Evolutionary conservation across 1,140 invertebrate genomes (phyloP), one percentile per base, ranked within the genome.

Genomic region (Anagrus nilaparvatae): DNA sequence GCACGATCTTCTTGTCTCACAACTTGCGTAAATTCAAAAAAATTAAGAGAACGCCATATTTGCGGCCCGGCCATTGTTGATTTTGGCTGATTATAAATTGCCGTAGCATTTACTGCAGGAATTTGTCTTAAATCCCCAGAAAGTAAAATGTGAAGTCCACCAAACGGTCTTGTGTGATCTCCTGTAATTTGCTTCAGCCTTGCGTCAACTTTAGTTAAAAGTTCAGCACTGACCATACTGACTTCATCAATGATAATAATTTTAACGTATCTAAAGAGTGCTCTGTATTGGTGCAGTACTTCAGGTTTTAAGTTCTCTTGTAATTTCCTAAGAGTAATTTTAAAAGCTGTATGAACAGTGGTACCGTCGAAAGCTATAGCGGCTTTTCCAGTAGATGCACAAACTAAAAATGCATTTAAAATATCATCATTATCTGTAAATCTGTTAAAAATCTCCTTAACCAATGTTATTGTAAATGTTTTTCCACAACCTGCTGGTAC

Each of bases 241-340:
- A 65, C 47, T 50, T 65, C 60, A 52, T 65, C 59, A 29, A 65
- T 58, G 14, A 63, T 58, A 18, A 64, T 23, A 14, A 58, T 50
- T 48, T 58, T 51, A 20, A 58, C 34, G 41, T 55, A 48, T 33
- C 32, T 43, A 16, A 56, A 51, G 40, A 51, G 40, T n/a, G 17
- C 16, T 36, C 48, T 16, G 18, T 58, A 47, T 39, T 46, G 48
- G 24, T 36, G 34, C 9, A 13, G 20, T 13, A 13, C 16, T 24
- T 16, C 34, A 6, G 20, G 34, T n/a, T n/a, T n/a, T n/a, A n/a
- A n/a, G n/a, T n/a, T n/a, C n/a, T n/a, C n/a, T 13, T 23, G n/a
- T n/a, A n/a, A n/a, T n/a, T n/a, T n/a, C n/a, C n/a, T n/a, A n/a
- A n/a, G 21, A 25, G 41, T 31, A 29, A 47, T 39, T 44, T 44